phyloP scores from a whole-genome alignment of 2,888 invertebrate genomes.

The Dioctria linearis region DNA sequence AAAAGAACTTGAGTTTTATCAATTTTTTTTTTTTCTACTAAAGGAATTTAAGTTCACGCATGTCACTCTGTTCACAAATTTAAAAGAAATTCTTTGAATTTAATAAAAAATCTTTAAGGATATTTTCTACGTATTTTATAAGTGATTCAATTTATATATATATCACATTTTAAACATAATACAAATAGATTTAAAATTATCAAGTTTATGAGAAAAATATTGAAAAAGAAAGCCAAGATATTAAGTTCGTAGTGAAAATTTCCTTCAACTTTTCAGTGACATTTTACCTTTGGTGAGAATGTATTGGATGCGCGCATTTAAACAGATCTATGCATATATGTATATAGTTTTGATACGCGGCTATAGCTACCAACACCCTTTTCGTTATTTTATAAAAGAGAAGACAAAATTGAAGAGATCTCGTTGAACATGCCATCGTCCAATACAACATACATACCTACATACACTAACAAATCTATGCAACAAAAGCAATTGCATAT shows the following conservation, averaged over 20 bases:
- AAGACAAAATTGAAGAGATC: not conserved
- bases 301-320: constrained; percentile 31
- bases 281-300: constrained; percentile 30
- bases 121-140: not conserved
- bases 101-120: not conserved
- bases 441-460: too few species aligned
- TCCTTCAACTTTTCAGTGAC: constrained; percentile 35
- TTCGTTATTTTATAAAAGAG: constrained; percentile 1
- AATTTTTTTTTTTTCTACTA: not conserved
- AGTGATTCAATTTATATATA: not conserved
- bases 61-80: constrained; percentile 36
- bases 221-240: constrained; percentile 7
- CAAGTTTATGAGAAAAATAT: constrained; percentile 5
- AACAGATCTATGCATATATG: not conserved
- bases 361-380: constrained; percentile 31
- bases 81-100: constrained; percentile 6
- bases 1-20: constrained; percentile 7
- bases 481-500: not conserved
- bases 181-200: not conserved
- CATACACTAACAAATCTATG: too few species aligned
- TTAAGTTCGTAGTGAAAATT: constrained; percentile 24
- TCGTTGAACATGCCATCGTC: not conserved
- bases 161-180: not conserved
- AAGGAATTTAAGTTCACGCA: constrained; percentile 26
- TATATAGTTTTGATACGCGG: not conserved